Evolutionary conservation across 2,888 invertebrate species (phyloP).

Genomic region (Sylvicola cinctus): DNA sequence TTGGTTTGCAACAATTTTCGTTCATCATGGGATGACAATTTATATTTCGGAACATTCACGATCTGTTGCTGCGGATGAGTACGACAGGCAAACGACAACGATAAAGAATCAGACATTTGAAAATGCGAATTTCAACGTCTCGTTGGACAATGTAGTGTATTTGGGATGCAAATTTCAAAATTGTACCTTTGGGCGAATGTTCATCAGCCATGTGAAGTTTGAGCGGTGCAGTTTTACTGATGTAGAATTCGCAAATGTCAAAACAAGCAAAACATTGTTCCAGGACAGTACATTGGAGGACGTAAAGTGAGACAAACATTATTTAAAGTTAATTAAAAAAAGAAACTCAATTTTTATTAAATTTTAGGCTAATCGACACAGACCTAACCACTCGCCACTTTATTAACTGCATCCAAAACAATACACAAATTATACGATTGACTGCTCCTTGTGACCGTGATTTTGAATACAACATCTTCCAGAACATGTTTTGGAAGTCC

Average conservation of each 20-base stretch:
- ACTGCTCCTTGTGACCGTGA: conserved; percentile 22
- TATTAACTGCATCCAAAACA: conserved; percentile 27
- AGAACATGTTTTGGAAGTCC: conserved; percentile 8
- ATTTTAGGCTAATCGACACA: conserved; percentile 33
- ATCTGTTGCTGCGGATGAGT: conserved; percentile 27
- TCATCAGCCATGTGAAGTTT: conserved; percentile 52
- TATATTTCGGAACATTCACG: conserved; percentile 32
- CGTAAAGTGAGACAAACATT: conserved; percentile 31
- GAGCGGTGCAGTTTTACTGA: conserved; percentile 46
- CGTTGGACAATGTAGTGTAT: conserved; percentile 43
- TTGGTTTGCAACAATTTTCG: conserved; percentile 33
- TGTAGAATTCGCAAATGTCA: conserved; percentile 47
- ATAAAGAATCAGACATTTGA: conserved; percentile 22
- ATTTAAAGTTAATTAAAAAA: conserved; percentile 3
- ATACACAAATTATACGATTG: conserved; percentile 29
- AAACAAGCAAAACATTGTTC: conserved; percentile 47
- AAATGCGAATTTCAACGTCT: conserved; percentile 32
- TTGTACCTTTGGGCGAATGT: conserved; percentile 42
- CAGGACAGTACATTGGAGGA: conserved; percentile 36
- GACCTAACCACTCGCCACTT: conserved; percentile 33
- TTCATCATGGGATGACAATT: conserved; percentile 29
- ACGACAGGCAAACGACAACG: conserved; percentile 14
- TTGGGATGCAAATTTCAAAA: conserved; percentile 35
- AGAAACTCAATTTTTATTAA: not conserved
- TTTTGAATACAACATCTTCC: conserved; percentile 15